Conservation (phyloP, 2,113 vertebrate species). For the Gracilinanus agilis region DNA sequence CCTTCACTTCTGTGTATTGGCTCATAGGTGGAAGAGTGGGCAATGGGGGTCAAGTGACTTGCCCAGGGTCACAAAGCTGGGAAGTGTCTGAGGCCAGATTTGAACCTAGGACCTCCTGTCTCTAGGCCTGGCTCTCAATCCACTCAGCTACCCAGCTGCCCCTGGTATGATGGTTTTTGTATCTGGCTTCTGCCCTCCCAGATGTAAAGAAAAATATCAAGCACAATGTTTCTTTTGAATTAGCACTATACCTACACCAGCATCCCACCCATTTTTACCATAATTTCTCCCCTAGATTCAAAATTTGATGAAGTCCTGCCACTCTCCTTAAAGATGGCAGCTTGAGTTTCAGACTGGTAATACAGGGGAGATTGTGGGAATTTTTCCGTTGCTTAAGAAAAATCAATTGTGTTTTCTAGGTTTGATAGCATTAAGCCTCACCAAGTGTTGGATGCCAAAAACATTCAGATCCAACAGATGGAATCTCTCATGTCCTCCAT, state of each 20-base stretch:
- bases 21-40: too few species aligned
- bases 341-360: background rate
- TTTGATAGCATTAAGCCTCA: conserved; percentile 89
- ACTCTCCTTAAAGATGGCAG: background rate
- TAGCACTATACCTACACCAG: background rate
- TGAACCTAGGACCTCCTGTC: too few species aligned
- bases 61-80: too few species aligned
- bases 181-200: conserved; percentile 16
- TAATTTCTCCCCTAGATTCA: background rate
- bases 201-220: background rate
- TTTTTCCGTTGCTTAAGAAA: background rate
- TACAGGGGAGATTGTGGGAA: background rate
- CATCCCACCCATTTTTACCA: too few species aligned
- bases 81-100: too few species aligned
- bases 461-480: conserved; percentile 89
- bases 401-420: conserved; percentile 82
- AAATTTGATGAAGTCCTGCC: background rate
- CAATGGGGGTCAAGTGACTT: too few species aligned
- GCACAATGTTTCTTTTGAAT: background rate
- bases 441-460: conserved; percentile 88
- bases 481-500: conserved; percentile 91
- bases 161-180: too few species aligned
- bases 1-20: too few species aligned
- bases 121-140: too few species aligned
- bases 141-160: too few species aligned